Evolutionary conservation across 92 coral and sea anemone genomes (phyloP), one percentile per base, ranked within the genome.

Genomic region (Bergia puertoricense): DNA sequence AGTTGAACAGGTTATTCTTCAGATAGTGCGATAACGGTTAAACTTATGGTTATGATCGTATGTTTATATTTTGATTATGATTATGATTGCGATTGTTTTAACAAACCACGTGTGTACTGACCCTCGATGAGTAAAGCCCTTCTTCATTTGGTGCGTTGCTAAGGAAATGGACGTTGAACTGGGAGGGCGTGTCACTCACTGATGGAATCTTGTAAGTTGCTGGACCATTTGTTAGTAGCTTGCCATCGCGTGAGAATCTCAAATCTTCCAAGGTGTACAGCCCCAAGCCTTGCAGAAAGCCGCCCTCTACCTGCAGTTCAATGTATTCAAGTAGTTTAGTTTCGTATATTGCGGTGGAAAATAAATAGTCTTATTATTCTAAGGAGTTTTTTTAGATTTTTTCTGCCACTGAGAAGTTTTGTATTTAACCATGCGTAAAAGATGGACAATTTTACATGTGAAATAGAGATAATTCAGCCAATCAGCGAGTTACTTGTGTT

Each of bases 161-260:
- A 81, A 91, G 51, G 39, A 91, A 30, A 74, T 88, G 93, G 0
- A 91, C 93, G 71, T 84, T 48, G 65, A 91, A 88, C 86, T 91
- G 89, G 37, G 40, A 36, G 9, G 93, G 93, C 30, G 85, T 81
- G 83, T 91, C 93, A 6, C 82, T 45, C 18, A 85, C n/a, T 10
- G 77, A 42, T 23, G 93, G 93, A 71, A 91, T 89, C 91, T 88
- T 88, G 89, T 91, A 91, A 54, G 87, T 85, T 7, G 75, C 41
- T 0, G 91, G 93, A 1, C 93, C 88, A 39, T 68, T 51, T 2
- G 91, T 84, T 9, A 77, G 37, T 15, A 88, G 84, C 44, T 44
- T 6, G 22, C 93, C 93, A 6, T 88, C 86, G 11, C 44, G 72
- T 9, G 93, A 78, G 71, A 46, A 91, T 45, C 81, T 67, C 68